Conservation (phyloP, 2,113 vertebrate species). For the Lophura nycthemera region DNA sequence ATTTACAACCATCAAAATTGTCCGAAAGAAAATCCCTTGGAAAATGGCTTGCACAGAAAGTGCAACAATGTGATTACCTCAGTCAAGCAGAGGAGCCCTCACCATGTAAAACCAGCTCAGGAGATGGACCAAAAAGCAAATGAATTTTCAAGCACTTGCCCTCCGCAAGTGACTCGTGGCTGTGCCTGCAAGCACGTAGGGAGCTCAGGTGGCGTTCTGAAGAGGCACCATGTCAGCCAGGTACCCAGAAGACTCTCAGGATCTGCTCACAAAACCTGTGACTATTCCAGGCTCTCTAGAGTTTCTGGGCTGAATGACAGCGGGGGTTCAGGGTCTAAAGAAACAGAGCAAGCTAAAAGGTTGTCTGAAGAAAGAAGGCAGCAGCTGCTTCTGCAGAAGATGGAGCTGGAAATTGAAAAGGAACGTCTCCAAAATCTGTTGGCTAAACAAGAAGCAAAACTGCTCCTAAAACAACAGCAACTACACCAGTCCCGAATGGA, state of each 20-base stretch:
- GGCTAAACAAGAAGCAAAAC: conserved; percentile 87
- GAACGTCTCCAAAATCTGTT: conserved; percentile 88
- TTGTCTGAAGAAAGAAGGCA: conserved; percentile 86
- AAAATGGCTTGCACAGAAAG: conserved; percentile 34
- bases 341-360: conserved; percentile 64
- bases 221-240: not conserved
- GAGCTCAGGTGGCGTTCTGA: not conserved
- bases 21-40: not conserved
- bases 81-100: conserved; percentile 7
- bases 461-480: conserved; percentile 87
- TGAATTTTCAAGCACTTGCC: not conserved
- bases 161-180: not conserved
- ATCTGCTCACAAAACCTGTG: conserved; percentile 28
- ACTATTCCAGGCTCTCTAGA: not conserved
- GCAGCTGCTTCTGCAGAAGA: conserved; percentile 90
- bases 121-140: conserved; percentile 11
- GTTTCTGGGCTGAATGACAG: conserved; percentile 15
- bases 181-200: conserved; percentile 28
- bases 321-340: not conserved
- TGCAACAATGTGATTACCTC: conserved; percentile 42
- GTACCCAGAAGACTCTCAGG: not conserved
- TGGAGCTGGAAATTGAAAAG: conserved; percentile 92
- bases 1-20: not conserved
- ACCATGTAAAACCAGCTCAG: not conserved
- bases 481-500: conserved; percentile 83